Conservation (phyloP, 2,888 invertebrate species). For the Phyllotreta cruciferae region DNA sequence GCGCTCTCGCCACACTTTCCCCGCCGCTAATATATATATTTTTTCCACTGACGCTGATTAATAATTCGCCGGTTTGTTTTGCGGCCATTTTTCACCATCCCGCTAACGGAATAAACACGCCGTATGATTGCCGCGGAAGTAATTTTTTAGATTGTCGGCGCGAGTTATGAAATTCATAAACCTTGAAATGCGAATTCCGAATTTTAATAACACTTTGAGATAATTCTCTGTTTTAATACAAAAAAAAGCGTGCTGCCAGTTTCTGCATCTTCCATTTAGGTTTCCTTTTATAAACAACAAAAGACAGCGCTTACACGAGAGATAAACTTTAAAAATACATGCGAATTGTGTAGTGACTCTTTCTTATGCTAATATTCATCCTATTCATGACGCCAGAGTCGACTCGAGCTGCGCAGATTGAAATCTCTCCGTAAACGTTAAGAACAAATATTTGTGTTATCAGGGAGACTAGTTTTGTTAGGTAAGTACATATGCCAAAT, state of each 20-base stretch:
- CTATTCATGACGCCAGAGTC: conserved; percentile 40
- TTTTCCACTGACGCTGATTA: conserved; percentile 27
- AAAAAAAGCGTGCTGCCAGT: no score
- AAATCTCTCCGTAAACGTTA: background rate
- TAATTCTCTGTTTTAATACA: no score
- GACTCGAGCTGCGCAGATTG: conserved; percentile 14
- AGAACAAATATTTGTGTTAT: no score
- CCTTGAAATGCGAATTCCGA: no score
- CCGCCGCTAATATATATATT: conserved; percentile 23
- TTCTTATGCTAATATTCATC: conserved; percentile 51
- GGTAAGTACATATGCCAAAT: no score
- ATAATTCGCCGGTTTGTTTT: conserved; percentile 24
- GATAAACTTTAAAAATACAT: conserved; percentile 44
- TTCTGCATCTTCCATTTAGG: no score
- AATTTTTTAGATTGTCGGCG: background rate
- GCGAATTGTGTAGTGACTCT: conserved; percentile 41
- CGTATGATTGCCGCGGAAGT: background rate
- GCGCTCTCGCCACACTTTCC: conserved; percentile 34
- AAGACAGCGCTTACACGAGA: no score
- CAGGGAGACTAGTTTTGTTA: no score
- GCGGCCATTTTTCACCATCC: conserved; percentile 18
- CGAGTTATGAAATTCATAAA: no score
- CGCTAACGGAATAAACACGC: background rate
- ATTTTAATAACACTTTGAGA: no score
- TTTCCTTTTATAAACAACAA: no score